Percentiles rank a stretch among this genome's conserved stretches.
These are phyloP conservation scores for Boloria euphrosyne DNA, from an alignment of 2,888 invertebrate species.

Conservation along the genomic window DNA sequence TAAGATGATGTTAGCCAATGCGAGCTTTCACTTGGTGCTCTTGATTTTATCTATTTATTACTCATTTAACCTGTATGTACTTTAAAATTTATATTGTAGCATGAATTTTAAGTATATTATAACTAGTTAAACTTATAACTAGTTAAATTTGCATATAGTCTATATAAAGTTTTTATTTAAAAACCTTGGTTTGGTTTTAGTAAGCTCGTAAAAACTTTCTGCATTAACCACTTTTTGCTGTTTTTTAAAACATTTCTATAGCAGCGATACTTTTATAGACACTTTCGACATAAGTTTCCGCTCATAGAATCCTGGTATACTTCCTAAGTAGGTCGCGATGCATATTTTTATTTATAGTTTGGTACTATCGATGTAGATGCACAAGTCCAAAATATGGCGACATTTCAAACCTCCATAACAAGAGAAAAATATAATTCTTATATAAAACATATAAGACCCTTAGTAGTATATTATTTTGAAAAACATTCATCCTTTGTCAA, in stretches of 20 bases:
- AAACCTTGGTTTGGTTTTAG: not conserved
- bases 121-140: no score
- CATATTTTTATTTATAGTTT: conserved; percentile 52
- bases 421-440: conserved; percentile 4
- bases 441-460: not conserved
- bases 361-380: conserved; percentile 54
- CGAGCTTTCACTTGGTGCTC: conserved; percentile 24
- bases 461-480: no score
- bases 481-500: no score
- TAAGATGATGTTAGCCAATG: conserved; percentile 21
- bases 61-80: not conserved
- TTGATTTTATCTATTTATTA: conserved; percentile 4
- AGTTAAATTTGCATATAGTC: no score
- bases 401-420: conserved; percentile 31
- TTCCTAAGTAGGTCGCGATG: conserved; percentile 52
- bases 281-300: conserved; percentile 33
- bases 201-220: not conserved
- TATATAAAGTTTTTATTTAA: no score
- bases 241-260: conserved; percentile 14
- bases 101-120: not conserved
- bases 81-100: not conserved
- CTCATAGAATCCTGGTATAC: conserved; percentile 45
- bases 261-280: conserved; percentile 28
- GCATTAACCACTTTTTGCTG: not conserved
- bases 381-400: conserved; percentile 51